Percentiles rank a stretch among this genome's conserved stretches.
Conservation (phyloP, 2,888 invertebrate genomes). For the Pegoplata infirma region DNA sequence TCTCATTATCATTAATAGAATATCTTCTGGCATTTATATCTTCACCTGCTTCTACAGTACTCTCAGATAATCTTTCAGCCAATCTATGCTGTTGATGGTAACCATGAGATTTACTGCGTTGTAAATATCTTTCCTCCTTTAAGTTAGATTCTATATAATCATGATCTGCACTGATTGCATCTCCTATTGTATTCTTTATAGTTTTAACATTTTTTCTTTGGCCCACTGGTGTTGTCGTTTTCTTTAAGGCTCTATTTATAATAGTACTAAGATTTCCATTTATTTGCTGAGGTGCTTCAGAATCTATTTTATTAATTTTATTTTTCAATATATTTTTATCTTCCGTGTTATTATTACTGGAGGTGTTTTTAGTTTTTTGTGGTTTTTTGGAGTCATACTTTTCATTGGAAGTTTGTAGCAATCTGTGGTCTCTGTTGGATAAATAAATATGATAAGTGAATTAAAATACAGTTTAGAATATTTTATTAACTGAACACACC, state of each 20-base stretch:
- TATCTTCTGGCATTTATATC: conserved; percentile 20
- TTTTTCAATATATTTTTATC: conserved; percentile 50
- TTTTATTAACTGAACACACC: no score
- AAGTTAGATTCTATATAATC: not conserved
- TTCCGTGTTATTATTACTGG: conserved; percentile 5
- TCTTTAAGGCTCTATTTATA: conserved; percentile 39
- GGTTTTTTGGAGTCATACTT: conserved; percentile 55
- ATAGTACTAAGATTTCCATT: conserved; percentile 20
- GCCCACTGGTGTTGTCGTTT: conserved; percentile 39
- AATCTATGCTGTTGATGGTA: conserved; percentile 4
- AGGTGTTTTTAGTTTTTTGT: conserved; percentile 48
- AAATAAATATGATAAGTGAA: not conserved
- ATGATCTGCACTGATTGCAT: not conserved
- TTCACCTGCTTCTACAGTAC: not conserved
- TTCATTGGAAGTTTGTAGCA: conserved; percentile 27
- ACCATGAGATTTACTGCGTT: conserved; percentile 34
- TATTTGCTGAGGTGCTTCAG: conserved; percentile 31
- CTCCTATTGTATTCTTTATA: conserved; percentile 2
- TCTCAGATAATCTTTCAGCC: conserved; percentile 10
- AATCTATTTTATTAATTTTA: conserved; percentile 29
- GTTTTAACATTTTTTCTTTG: conserved; percentile 54
- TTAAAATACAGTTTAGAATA: no score
- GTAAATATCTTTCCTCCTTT: conserved; percentile 11
- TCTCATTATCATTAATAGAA: conserved; percentile 10
- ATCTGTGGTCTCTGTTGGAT: conserved; percentile 30